Evolutionary conservation across 2,888 invertebrate species (phyloP), one percentile per base, ranked within the genome.

Genomic region (Dryobotodes eremita): DNA sequence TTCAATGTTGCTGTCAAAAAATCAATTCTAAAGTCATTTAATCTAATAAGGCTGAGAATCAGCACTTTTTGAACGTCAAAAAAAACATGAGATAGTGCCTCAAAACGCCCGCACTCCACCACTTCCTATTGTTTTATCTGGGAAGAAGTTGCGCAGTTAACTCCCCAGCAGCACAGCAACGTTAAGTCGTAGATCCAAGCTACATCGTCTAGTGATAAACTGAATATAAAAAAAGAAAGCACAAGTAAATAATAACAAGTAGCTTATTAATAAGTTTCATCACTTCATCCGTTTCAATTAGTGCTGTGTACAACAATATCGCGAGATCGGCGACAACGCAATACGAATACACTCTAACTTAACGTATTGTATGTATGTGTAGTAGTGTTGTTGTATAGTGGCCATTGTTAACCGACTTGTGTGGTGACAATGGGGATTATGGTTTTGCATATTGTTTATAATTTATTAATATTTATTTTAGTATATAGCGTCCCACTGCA

Each of bases 231-330:
- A 7, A 50, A 57, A 2, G n/a, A 72, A 69, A 50, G 50, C 0
- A n/a, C n/a, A n/a, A n/a, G n/a, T n/a, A n/a, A n/a, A n/a, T n/a
- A n/a, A n/a, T n/a, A n/a, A n/a, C n/a, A n/a, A n/a, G n/a, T n/a
- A n/a, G n/a, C n/a, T n/a, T n/a, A n/a, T 48, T 3, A 61, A 74
- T 55, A 46, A 65, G 31, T 65, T 76, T 53, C 26, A 76, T 26
- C 57, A 46, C 20, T 59, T 55, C 46, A 74, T 66, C 65, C 53
- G 62, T 77, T 73, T 82, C 77, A 89, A 89, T 87, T 68, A 84
- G 36, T 48, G 53, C 17, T 72, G 50, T 66, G 42, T 75, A 75
- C 73, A 76, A 86, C 69, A 80, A 80, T 82, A 82, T 89, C 77
- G 74, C 76, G 76, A 85, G 36, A 85, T 80, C 75, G 57, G 42